Base-by-base conservation (phyloP, 2,797 vertebrate genomes). In the Gadopsis marmoratus region DNA sequence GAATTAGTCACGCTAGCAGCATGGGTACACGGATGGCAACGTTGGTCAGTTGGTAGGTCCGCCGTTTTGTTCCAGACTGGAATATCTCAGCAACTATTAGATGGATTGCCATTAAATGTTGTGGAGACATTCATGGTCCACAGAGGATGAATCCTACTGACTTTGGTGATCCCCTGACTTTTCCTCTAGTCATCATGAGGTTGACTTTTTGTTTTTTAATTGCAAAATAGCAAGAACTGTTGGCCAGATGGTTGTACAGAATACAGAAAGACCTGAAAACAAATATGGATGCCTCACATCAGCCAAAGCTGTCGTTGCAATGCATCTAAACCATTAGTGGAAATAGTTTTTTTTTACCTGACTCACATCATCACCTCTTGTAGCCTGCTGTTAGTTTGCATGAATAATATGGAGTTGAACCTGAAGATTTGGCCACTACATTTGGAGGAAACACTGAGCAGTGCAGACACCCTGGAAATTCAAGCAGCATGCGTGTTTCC, bases 381-480 rank as follows among this genome's bases (percentile, higher is more conserved):
- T n/a, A 63, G 74, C 47, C 17, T 37, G 31, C 17, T 72, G 47
- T 70, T 48, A n/a, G 6, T 31, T 69, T 56, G 21, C 55, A 68
- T 59, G 67, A 39, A 14, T 31, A 41, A 45, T 5, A 29, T 11
- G 9, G 23, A 35, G n/a, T 16, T 39, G 10, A 59, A 62, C 14
- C 48, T 50, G 16, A 33, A 71, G 47, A 31, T 55, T 1, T 26
- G n/a, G 3, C 7, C 2, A 35, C 35, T 67, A 33, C n/a, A 56
- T 72, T 64, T 29, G 13, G 29, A 71, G 51, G 45, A 71, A 67
- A 37, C n/a, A 19, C 45, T 14, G 26, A 45, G 37, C 35, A 35
- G 35, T 7, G 31, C 56, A 31, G 51, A 60, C 55, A 62, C 16
- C 4, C 39, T 43, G 63, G 6, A 43, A 23, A 43, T 50, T 19